Evolutionary conservation across 2,888 invertebrate genomes (phyloP).

Genomic region (Myopa tessellatipennis): DNA sequence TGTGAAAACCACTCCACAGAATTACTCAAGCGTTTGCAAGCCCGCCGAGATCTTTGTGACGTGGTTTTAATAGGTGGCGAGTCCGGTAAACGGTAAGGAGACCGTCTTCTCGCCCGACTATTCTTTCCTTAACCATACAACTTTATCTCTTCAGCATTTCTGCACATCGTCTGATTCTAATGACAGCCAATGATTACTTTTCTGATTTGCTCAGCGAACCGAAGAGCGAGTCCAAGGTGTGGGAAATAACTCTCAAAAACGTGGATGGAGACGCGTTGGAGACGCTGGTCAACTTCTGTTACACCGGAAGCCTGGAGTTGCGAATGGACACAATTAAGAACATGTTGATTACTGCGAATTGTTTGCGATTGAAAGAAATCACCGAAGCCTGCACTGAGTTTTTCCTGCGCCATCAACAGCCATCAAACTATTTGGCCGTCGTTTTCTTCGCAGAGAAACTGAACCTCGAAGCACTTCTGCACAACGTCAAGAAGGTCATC

Average conservation of each 20-base stretch:
- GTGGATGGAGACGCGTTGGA: constrained; percentile 88
- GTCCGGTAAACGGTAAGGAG: too few relatives aligned
- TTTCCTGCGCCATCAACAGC: constrained; percentile 81
- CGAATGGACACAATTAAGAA: constrained; percentile 91
- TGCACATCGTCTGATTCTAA: constrained; percentile 88
- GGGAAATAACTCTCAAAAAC: constrained; percentile 85
- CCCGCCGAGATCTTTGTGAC: too few relatives aligned
- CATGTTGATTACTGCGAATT: constrained; percentile 70
- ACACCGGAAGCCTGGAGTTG: constrained; percentile 82
- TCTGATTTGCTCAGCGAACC: constrained; percentile 94
- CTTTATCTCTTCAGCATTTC: constrained; percentile 70
- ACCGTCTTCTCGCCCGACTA: too few relatives aligned
- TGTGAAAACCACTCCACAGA: too few relatives aligned
- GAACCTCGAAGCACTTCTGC: constrained; percentile 71
- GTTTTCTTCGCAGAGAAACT: constrained; percentile 93
- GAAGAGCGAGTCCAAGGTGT: constrained; percentile 83
- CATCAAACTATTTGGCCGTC: constrained; percentile 94
- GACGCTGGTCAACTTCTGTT: constrained; percentile 88
- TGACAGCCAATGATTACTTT: constrained; percentile 94
- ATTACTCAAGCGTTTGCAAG: too few relatives aligned
- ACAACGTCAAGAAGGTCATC: constrained; percentile 84
- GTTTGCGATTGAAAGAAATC: constrained; percentile 86
- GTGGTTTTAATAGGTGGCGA: too few relatives aligned
- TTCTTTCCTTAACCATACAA: too few relatives aligned
- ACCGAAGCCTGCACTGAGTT: constrained; percentile 86